These are phyloP conservation scores for Cydia amplana DNA, from an alignment of 1,140 invertebrate species.

Conservation along the genomic window DNA sequence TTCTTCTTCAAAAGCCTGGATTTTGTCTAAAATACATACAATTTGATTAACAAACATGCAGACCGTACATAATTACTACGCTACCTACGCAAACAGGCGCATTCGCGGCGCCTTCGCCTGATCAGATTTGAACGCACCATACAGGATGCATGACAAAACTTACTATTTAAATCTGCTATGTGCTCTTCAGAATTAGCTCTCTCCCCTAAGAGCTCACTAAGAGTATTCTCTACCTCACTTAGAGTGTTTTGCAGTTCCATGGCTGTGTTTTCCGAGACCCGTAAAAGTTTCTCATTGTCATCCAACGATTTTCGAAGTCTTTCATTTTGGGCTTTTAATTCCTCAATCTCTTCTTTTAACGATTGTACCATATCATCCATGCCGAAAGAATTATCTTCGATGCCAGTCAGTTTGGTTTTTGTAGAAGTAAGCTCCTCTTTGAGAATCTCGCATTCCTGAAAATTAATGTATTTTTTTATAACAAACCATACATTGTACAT, in stretches of 20 bases:
- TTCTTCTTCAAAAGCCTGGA: conserved; percentile 73
- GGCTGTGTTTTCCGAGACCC: conserved; percentile 74
- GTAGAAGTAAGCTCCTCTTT: conserved; percentile 82
- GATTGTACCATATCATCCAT: conserved; percentile 86
- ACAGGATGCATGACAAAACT: conserved; percentile 10
- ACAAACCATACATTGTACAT: no score
- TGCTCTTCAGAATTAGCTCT: conserved; percentile 70
- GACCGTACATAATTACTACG: conserved; percentile 15
- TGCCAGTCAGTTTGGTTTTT: conserved; percentile 82
- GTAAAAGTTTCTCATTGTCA: conserved; percentile 70
- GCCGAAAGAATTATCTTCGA: conserved; percentile 85
- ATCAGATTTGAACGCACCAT: no score
- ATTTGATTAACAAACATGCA: not conserved
- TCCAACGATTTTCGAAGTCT: conserved; percentile 71
- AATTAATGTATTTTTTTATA: conserved; percentile 26
- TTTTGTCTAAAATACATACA: conserved; percentile 53
- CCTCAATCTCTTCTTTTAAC: conserved; percentile 81
- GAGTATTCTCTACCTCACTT: conserved; percentile 72
- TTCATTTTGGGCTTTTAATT: conserved; percentile 68
- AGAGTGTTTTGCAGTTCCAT: conserved; percentile 70
- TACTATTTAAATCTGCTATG: conserved; percentile 70
- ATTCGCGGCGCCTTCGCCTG: no score
- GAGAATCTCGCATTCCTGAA: conserved; percentile 83
- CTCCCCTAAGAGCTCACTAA: conserved; percentile 71
- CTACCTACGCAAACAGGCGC: no score